Conservation (phyloP, 1,140 invertebrate species). For the Atopsyche davidsoni region DNA sequence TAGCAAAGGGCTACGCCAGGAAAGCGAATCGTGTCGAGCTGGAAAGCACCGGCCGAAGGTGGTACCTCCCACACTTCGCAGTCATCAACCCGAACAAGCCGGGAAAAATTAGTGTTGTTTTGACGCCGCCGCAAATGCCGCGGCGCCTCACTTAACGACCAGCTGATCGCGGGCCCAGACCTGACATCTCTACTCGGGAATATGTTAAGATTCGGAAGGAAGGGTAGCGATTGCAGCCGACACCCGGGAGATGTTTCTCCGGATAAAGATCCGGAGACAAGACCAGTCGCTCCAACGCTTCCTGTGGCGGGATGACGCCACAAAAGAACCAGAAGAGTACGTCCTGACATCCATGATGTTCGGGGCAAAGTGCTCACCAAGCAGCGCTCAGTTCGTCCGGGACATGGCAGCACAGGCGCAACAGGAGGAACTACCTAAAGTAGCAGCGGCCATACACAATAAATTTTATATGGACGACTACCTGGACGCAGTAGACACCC, state of each 20-base stretch:
- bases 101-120: slow-evolving; percentile 31
- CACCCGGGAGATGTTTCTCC: slow-evolving; percentile 25
- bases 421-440: slow-evolving; percentile 15
- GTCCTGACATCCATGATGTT: slow-evolving; percentile 31
- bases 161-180: slow-evolving; percentile 31
- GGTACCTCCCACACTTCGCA: slow-evolving; percentile 34
- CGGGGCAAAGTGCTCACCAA: slow-evolving; percentile 27
- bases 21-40: background rate
- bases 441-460: slow-evolving; percentile 15
- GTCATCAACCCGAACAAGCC: slow-evolving; percentile 29
- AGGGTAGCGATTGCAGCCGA: slow-evolving; percentile 27
- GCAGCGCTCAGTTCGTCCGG: slow-evolving; percentile 3
- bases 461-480: slow-evolving; percentile 34
- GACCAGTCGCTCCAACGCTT: slow-evolving; percentile 31
- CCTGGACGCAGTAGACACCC: slow-evolving; percentile 25
- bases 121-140: slow-evolving; percentile 28
- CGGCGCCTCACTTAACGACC: slow-evolving; percentile 29
- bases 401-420: slow-evolving; percentile 27
- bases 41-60: slow-evolving; percentile 6
- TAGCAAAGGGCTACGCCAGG: slow-evolving; percentile 13
- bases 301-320: slow-evolving; percentile 30
- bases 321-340: slow-evolving; percentile 12
- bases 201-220: slow-evolving; percentile 31
- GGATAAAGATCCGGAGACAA: slow-evolving; percentile 25
- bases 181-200: slow-evolving; percentile 29